Evolutionary conservation across 1,140 invertebrate species (phyloP), one percentile per base, ranked within the genome.

Genomic region (Diabrotica virgifera): DNA sequence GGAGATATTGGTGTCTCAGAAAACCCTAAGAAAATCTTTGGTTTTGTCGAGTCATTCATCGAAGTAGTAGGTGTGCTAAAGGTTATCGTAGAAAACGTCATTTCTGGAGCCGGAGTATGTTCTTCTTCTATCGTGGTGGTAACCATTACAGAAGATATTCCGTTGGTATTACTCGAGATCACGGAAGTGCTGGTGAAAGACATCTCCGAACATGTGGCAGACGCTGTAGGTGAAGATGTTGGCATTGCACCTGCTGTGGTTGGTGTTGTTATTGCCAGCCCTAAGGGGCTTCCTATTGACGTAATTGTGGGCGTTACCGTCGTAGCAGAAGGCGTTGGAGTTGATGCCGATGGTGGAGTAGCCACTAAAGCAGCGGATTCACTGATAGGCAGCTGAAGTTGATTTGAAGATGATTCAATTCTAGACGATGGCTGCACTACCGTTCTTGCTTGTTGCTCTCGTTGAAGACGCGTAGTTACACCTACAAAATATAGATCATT

Each of bases 381-480:
- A 24, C 24, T 46, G 38, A 36, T 57, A 24, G 0, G 66, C 62
- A 57, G 78, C 71, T 40, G 74, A 74, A 74, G 68, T 71, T 69
- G 65, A 72, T 72, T 68, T 65, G 71, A 65, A 71, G 72, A 64
- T 76, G 70, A 62, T 80, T 51, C 78, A 76, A 37, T 46, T 52
- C 81, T 12, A 63, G 35, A 46, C 46, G 62, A 38, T 9, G 58
- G 36, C 80, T 76, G 59, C 78, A 80, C 71, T 78, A 82, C 36
- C 2, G 84, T 86, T 70, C 88, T 88, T 68, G 88, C 86, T 70
- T 89, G 87, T 75, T 90, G 90, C 70, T 91, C 90, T 6, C 90
- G 84, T 80, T 92, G 90, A 68, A 93, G 80, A 60, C 91, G 82
- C 5, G 90, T 92, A 68, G 89, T 91, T 6, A 92, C 90, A 35